Evolutionary conservation across 2,888 invertebrate species (phyloP).

Genomic region (Drosophila maculinotata): DNA sequence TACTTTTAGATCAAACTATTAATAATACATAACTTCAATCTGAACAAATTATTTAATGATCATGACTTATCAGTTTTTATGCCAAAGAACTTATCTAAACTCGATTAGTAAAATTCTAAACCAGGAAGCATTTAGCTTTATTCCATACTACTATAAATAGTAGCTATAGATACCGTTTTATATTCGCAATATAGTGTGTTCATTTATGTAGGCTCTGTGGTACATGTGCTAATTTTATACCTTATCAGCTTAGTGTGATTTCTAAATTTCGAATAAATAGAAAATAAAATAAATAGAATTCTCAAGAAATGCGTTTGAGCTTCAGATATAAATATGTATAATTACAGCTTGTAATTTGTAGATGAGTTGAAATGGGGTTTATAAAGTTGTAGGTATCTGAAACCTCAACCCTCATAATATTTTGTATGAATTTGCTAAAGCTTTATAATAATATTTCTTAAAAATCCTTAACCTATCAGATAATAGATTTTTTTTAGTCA

Average conservation of each 20-base stretch:
- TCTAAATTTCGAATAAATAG: background rate
- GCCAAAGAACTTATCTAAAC: background rate
- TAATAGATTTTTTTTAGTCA: too few species aligned
- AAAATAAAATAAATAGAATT: too few species aligned
- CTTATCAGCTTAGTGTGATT: slow-evolving; percentile 14
- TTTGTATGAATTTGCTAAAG: too few species aligned
- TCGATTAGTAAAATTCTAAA: background rate
- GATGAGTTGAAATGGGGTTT: too few species aligned
- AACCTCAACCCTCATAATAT: too few species aligned
- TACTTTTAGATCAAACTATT: background rate
- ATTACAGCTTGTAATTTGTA: too few species aligned
- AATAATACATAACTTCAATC: background rate
- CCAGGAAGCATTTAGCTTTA: slow-evolving; percentile 19
- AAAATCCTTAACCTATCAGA: too few species aligned
- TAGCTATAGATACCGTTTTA: background rate
- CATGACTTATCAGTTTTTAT: background rate
- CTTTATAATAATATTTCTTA: too few species aligned
- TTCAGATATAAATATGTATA: slow-evolving; percentile 9
- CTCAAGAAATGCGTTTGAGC: slow-evolving; percentile 9
- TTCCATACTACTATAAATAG: too few species aligned
- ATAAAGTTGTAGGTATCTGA: too few species aligned
- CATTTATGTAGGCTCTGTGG: background rate
- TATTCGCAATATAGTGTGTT: background rate
- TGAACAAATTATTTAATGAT: slow-evolving; percentile 1
- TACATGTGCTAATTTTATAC: slow-evolving; percentile 2